Base-by-base conservation (phyloP, 2,113 vertebrate species). In the Carollia perspicillata region DNA sequence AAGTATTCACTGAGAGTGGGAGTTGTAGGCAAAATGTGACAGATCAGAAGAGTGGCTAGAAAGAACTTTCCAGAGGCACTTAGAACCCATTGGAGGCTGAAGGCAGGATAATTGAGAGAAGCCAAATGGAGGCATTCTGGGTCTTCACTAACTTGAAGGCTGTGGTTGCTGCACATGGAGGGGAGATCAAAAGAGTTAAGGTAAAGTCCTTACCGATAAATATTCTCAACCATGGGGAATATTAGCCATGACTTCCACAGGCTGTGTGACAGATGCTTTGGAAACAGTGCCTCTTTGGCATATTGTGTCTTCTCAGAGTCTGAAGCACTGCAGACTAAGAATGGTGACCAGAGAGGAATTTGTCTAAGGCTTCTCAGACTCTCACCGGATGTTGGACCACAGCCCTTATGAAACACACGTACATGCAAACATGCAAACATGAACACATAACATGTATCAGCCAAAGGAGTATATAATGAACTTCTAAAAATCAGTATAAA, bases 261-360 rank as follows among this genome's bases (percentile, higher is more conserved):
- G 30, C 5, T 66, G 1, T 42, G 20, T 4, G 68, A 11, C 7
- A 30, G 26, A 40, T 3, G 14, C 40, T 40, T 35, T 84, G 42
- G 47, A 49, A 83, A 35, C 0, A 0, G 49, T 14, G 49, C 1
- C 17, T 1, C 28, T 28, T 49, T 35, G 26, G 23, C 22, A 26
- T 51, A 12, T 2, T 42, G 5, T 42, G 8, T 51, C 23, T 84
- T 68, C 47, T 35, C 35, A 79, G 42, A 37, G 30, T 33, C 40
- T 10, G 47, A 87, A 74, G 47, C 18, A 16, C 23, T 33, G 11
- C 16, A 42, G 51, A 16, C 40, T 60, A 18, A 90, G 10, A 28
- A n/a, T 26, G 18, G 44, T 6, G 26, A 26, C 58, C 2, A 4
- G 1, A 58, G 17, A 88, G 51, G 23, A n/a, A 23, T 68, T 16